These are phyloP conservation scores for Ctenomys sociabilis DNA, from an alignment of 2,113 vertebrate species.

Conservation along the genomic window DNA sequence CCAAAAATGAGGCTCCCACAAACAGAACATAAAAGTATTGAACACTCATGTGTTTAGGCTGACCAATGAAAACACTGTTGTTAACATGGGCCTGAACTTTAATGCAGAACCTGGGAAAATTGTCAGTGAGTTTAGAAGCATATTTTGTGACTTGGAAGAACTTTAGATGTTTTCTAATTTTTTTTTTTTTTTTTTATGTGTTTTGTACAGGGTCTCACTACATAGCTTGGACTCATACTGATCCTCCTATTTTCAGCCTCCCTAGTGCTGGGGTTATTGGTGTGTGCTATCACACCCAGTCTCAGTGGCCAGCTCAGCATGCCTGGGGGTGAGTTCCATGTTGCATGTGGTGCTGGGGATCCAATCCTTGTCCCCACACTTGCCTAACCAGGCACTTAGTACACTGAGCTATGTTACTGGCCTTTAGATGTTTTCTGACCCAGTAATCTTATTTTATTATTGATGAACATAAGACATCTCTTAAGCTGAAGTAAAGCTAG, in stretches of 20 bases:
- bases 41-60: constrained; percentile 12
- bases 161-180: background rate
- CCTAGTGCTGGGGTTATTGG: too few relatives aligned
- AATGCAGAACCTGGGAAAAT: constrained; percentile 9
- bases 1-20: background rate
- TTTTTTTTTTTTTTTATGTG: too few relatives aligned
- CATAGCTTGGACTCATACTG: too few relatives aligned
- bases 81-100: background rate
- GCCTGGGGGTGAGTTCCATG: too few relatives aligned
- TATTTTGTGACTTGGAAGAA: constrained; percentile 7
- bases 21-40: background rate
- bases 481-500: constrained; percentile 9
- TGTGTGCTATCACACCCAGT: too few relatives aligned
- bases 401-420: too few relatives aligned
- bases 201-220: too few relatives aligned
- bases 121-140: background rate
- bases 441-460: background rate
- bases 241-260: too few relatives aligned
- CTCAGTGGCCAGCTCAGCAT: too few relatives aligned
- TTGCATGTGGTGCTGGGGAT: too few relatives aligned
- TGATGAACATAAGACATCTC: background rate
- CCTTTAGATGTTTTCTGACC: background rate
- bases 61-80: background rate
- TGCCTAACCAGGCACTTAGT: too few relatives aligned
- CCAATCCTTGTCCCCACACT: too few relatives aligned